Evolutionary conservation across 2,797 vertebrate genomes (phyloP), one percentile per base, ranked within the genome.

Genomic region (Channa striata): DNA sequence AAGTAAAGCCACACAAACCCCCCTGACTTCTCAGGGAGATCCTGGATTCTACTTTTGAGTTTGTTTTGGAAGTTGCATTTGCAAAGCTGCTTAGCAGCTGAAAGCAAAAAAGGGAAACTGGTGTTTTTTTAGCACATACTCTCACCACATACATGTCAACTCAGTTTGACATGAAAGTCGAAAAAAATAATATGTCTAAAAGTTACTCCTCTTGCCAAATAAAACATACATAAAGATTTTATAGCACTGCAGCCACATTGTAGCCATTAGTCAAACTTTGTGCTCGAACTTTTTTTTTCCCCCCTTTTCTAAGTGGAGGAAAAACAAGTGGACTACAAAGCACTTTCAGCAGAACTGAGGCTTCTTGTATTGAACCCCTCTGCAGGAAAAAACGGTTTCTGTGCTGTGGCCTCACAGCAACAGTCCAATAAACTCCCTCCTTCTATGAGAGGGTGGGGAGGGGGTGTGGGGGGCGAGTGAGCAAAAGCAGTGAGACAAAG

Each of bases 401-500:
- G 64, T 71, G 47, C 46, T 14, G 67, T 44, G 76, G 74, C 77
- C 82, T 74, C 75, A 33, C 65, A 80, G 74, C 81, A 68, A 59
- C 59, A 69, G 58, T 80, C 81, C 74, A 84, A 72, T 80, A 67
- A 85, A 79, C 68, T 70, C 57, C 46, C 62, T 51, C 49, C 60
- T 36, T 46, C 9, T 0, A 8, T n/a, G 48, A 46, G 63, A n/a
- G n/a, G n/a, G n/a, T n/a, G 65, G 74, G 80, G 81, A 81, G 80
- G 77, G 77, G 80, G n/a, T n/a, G n/a, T n/a, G n/a, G n/a, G n/a
- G n/a, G n/a, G n/a, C n/a, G n/a, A 69, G 48, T 25, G 25, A 12
- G 53, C 13, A 25, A 88, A 72, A 52, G 34, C 46, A 70, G 23
- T 46, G 74, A 78, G 30, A 90, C 80, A 89, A 90, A 69, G 80